Conservation (phyloP, 2,113 vertebrate species). For the Scomber japonicus region DNA sequence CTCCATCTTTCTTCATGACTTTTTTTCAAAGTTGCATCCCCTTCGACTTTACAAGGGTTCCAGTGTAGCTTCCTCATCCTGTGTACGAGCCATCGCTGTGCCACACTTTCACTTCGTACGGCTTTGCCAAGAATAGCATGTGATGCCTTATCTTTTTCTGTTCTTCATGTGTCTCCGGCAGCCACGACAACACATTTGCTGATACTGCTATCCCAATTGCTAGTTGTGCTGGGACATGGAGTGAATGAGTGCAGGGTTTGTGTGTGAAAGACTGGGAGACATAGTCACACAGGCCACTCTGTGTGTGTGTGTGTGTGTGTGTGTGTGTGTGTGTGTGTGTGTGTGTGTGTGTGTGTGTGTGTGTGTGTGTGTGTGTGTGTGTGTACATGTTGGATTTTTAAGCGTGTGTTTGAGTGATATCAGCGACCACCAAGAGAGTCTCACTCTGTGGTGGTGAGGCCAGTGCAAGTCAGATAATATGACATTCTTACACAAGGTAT, state of each 20-base stretch:
- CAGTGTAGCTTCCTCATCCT: constrained; percentile 78
- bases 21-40: constrained; percentile 72
- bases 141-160: constrained; percentile 76
- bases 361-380: neutral
- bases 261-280: constrained; percentile 45
- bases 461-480: constrained; percentile 39
- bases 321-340: too few relatives aligned
- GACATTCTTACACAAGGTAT: constrained; percentile 34
- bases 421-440: constrained; percentile 11
- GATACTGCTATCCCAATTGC: constrained; percentile 65
- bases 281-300: constrained; percentile 37
- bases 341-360: neutral
- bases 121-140: constrained; percentile 82
- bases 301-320: too few relatives aligned
- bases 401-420: constrained; percentile 48
- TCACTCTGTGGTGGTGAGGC: constrained; percentile 11
- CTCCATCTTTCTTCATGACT: constrained; percentile 61
- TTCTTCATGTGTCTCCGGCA: constrained; percentile 66
- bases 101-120: constrained; percentile 76
- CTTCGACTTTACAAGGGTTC: constrained; percentile 67
- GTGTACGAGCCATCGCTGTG: constrained; percentile 64
- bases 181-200: constrained; percentile 69
- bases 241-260: constrained; percentile 64
- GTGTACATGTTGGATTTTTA: constrained; percentile 61
- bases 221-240: constrained; percentile 72